phyloP scores from a whole-genome alignment of 2,113 vertebrate species.

The Saguinus midas region DNA sequence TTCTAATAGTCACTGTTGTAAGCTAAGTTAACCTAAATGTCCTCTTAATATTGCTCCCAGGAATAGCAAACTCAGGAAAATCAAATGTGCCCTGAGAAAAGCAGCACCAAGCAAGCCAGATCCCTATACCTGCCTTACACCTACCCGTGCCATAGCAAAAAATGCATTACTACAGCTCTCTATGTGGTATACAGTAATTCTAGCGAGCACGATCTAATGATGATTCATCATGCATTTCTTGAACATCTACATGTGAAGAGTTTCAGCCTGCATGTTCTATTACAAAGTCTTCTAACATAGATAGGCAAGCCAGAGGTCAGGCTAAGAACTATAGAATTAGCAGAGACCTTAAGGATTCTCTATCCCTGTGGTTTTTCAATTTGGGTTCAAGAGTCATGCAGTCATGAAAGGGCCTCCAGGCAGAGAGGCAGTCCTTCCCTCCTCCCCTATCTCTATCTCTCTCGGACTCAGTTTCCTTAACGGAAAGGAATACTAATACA shows the following conservation, averaged over 20 bases:
- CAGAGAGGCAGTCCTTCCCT: neutral
- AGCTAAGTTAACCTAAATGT: neutral
- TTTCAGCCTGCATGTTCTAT: slow-evolving; percentile 27
- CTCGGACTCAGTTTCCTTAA: slow-evolving; percentile 20
- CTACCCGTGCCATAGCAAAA: neutral
- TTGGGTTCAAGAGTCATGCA: neutral
- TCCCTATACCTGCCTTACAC: neutral
- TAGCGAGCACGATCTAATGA: neutral
- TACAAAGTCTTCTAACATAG: neutral
- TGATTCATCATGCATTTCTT: neutral
- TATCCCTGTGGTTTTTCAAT: neutral
- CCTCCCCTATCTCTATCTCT: neutral
- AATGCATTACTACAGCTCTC: neutral
- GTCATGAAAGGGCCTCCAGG: neutral
- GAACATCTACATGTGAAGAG: neutral
- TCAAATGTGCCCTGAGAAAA: slow-evolving; percentile 16
- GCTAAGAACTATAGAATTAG: neutral
- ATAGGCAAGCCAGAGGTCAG: neutral
- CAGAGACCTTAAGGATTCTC: neutral
- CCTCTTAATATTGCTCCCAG: neutral
- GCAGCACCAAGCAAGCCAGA: neutral
- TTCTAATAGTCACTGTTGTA: neutral
- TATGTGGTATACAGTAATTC: neutral
- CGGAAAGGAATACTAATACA: neutral
- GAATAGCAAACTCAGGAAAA: slow-evolving; percentile 23